Conservation (phyloP, 2,888 invertebrate species). For the Morinoia aosen region DNA sequence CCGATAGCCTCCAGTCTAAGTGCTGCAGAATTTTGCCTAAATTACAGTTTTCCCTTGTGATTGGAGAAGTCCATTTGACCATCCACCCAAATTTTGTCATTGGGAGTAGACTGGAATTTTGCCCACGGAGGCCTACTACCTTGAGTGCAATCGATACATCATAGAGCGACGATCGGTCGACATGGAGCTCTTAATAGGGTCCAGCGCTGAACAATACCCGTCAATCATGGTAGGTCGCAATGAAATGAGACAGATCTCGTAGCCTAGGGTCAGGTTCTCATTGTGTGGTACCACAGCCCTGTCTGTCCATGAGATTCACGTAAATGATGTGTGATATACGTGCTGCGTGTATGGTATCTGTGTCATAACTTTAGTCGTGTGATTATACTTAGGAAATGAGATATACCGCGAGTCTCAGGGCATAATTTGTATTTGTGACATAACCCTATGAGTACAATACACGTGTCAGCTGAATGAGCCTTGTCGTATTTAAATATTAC, state of each 20-base stretch:
- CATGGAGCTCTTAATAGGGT: not conserved
- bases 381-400: too few species aligned
- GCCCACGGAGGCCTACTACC: not conserved
- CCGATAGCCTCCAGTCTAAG: not conserved
- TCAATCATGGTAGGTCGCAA: not conserved
- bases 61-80: not conserved
- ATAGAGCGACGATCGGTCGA: not conserved
- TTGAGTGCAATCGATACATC: not conserved
- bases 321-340: too few species aligned
- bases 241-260: not conserved
- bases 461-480: not conserved
- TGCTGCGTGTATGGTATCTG: not conserved
- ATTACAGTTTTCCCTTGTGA: not conserved
- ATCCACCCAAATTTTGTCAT: slow-evolving; percentile 1
- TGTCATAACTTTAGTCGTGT: not conserved
- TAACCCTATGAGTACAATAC: not conserved
- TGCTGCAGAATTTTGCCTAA: not conserved
- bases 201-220: not conserved
- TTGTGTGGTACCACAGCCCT: not conserved
- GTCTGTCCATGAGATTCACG: not conserved
- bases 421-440: not conserved
- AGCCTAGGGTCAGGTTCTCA: not conserved
- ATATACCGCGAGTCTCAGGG: not conserved
- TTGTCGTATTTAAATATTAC: too few species aligned
- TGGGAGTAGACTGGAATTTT: not conserved